phyloP scores from a whole-genome alignment of 2,797 vertebrate genomes.

The Pangasius sanitwongsei region DNA sequence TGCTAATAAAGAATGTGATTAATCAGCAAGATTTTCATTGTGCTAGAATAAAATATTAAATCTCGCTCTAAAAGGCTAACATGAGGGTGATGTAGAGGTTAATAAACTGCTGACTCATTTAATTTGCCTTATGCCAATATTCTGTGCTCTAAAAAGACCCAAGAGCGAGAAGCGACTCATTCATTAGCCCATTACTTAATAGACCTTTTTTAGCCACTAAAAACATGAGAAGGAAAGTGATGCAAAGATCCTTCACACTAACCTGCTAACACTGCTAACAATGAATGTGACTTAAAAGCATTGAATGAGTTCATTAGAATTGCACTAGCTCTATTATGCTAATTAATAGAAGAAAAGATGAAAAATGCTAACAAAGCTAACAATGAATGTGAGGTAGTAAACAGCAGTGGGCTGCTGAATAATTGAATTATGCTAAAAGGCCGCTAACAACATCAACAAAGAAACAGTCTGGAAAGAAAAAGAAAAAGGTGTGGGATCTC shows the following conservation, averaged over 20 bases:
- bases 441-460: neutral
- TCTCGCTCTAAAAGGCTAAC: neutral
- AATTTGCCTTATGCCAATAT: neutral
- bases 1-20: neutral
- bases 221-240: neutral
- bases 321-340: neutral
- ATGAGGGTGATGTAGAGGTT: neutral
- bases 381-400: neutral
- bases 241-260: neutral
- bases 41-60: neutral
- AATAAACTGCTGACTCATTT: neutral
- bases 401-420: neutral
- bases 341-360: neutral
- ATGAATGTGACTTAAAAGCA: neutral
- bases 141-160: neutral
- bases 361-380: neutral
- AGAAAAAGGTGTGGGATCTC: neutral
- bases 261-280: neutral
- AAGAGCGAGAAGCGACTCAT: neutral
- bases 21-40: neutral
- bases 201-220: neutral
- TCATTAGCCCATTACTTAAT: neutral
- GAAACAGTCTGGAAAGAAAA: neutral
- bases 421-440: constrained; percentile 11
- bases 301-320: neutral